Percentiles rank a stretch among this genome's conserved stretches.
phyloP scores from a whole-genome alignment of 2,113 vertebrate species.

The Sturnus vulgaris region DNA sequence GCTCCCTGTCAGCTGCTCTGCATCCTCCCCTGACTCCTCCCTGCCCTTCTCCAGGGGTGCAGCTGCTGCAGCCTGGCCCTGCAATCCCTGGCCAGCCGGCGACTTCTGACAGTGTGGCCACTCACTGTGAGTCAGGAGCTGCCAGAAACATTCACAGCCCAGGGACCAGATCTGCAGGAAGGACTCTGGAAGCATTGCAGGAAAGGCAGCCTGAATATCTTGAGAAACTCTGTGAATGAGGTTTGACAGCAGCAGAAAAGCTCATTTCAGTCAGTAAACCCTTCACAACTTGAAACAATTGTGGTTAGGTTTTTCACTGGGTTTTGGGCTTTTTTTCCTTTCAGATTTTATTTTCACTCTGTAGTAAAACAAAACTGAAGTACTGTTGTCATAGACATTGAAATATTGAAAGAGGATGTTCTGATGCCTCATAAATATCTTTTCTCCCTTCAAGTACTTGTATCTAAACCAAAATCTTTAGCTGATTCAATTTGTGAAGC shows the following conservation, averaged over 20 bases:
- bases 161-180: background rate
- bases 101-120: background rate
- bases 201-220: background rate
- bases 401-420: background rate
- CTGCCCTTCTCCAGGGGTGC: background rate
- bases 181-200: background rate
- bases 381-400: background rate
- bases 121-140: background rate
- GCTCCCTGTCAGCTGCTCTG: background rate
- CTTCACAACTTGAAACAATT: background rate
- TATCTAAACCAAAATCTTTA: background rate
- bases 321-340: background rate
- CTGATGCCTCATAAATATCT: background rate
- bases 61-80: background rate
- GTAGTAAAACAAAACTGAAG: background rate
- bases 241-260: background rate
- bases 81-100: background rate
- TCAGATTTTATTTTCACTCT: background rate
- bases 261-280: background rate
- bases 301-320: fast-evolving
- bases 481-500: background rate
- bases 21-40: background rate
- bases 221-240: background rate
- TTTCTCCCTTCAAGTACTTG: background rate
- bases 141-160: background rate